phyloP scores from a whole-genome alignment of 2,888 invertebrate species.

The Schrankia costaestrigalis region DNA sequence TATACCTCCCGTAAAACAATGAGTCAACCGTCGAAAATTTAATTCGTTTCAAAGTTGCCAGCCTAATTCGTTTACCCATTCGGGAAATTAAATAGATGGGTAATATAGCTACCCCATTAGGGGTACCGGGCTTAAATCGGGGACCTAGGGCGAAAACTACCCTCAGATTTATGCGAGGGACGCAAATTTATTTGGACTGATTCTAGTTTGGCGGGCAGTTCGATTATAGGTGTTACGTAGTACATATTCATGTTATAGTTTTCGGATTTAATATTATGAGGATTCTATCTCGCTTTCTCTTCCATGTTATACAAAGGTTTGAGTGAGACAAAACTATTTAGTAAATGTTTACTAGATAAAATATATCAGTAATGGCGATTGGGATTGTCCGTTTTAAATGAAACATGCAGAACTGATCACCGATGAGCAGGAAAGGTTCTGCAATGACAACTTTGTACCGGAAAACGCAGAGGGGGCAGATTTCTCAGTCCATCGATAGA shows the following conservation, averaged over 20 bases:
- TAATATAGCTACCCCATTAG: conserved; percentile 77
- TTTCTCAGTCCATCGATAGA: too few species aligned
- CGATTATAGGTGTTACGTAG: conserved; percentile 11
- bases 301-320: too few species aligned
- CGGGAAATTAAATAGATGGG: conserved; percentile 79
- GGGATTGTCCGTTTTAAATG: too few species aligned
- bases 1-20: conserved; percentile 34
- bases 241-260: neutral
- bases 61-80: conserved; percentile 77
- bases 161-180: conserved; percentile 63
- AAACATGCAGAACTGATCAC: too few species aligned
- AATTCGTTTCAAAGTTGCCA: conserved; percentile 76
- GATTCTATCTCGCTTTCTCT: too few species aligned
- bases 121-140: conserved; percentile 49
- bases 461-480: too few species aligned
- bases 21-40: conserved; percentile 72
- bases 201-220: conserved; percentile 22
- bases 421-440: too few species aligned
- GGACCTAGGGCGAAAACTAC: conserved; percentile 57
- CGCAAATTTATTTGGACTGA: conserved; percentile 47
- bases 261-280: too few species aligned
- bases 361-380: too few species aligned
- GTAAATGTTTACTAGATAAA: too few species aligned
- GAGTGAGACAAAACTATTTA: too few species aligned
- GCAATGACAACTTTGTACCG: too few species aligned